Evolutionary conservation across 2,797 vertebrate genomes (phyloP), one percentile per base, ranked within the genome.

Genomic region (Acestrorhynchus altus): DNA sequence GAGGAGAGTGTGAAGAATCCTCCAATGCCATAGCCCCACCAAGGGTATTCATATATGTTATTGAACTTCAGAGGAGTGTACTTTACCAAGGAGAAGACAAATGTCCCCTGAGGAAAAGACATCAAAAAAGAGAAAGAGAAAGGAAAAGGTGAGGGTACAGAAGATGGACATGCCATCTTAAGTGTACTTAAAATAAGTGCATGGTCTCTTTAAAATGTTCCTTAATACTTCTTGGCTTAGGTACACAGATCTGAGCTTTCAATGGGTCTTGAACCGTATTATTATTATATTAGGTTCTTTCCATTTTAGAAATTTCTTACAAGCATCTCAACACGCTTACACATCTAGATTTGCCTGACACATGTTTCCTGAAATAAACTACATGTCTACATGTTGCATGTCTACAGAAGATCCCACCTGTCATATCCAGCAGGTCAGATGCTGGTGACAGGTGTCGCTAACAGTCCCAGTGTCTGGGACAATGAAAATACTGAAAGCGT

Each of bases 1-100:
- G 93, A 93, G 11, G 93, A 95, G 13, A 94, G 91, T 18, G 92
- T 93, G 11, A 95, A 89, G 60, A 92, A 88, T 15, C 90, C 92
- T 63, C 93, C 94, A 1, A 95, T 88, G 8, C 83, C 44, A 8
- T 93, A 94, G 54, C 93, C 94, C 94, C 94, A 95, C 93, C 93
- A 95, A n/a, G 93, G 94, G 74, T 94, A 95, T 66, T 93, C 92
- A 74, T 95, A 95, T 0, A 81, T 84, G 76, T 90, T 90, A 90
- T 92, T 94, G 68, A 94, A 90, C 80, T 90, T 94, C 9, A 94
- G 89, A 0, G 94, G 94, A 0, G 86, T 90, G 57, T 93, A 90
- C 86, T 91, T 94, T 49, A 92, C 69, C 81, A 94, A 44, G 24
- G 90, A 90, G 84, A 94, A 94, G 35, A 95, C 22, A 78, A 94